Base-by-base conservation (phyloP, 2,113 vertebrate species). In the Melanostigma gelatinosum region DNA sequence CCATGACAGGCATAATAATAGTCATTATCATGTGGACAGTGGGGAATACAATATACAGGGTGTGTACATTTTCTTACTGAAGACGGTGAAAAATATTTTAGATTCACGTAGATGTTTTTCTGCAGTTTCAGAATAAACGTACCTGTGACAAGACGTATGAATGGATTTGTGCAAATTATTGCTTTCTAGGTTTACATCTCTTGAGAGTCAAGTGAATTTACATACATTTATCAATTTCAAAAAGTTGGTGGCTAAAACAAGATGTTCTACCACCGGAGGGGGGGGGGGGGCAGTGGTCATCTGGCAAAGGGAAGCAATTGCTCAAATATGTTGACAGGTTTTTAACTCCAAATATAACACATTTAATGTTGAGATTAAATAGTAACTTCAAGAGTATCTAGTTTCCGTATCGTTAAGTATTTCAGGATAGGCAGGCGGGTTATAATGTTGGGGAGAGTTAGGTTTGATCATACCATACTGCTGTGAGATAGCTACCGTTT, bases 91-190 rank as follows among this genome's bases (percentile, higher is more conserved):
- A 78, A 8, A 44, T 75, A 83, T 79, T 87, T 90, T 78, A 29
- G 67, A 79, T 60, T 66, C 36, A 16, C 58, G 62, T 58, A 0
- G 24, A 54, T 46, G 13, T 79, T 66, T 77, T 81, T 52, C 60
- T 75, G 69, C 34, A 61, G 70, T 87, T 84, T 80, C 0, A 48
- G 38, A 88, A 91, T 90, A 89, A 90, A 91, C 57, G 36, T 4
- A 15, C 40, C 15, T 4, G 42, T 82, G 24, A 70, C 70, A 70
- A 57, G 24, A 60, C 1, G 6, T 32, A 4, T 24, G 20, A 42
- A 44, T 24, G 36, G 4, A 27, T 48, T 32, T 24, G 16, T 77
- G 15, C 4, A 44, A 34, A 34, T 67, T 13, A 22, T 67, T 32
- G 13, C 57, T 24, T 46, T 60, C 8, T 38, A 5, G 13, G 29